Evolutionary conservation across 2,113 vertebrate genomes (phyloP).

Genomic region (Phaethon lepturus): DNA sequence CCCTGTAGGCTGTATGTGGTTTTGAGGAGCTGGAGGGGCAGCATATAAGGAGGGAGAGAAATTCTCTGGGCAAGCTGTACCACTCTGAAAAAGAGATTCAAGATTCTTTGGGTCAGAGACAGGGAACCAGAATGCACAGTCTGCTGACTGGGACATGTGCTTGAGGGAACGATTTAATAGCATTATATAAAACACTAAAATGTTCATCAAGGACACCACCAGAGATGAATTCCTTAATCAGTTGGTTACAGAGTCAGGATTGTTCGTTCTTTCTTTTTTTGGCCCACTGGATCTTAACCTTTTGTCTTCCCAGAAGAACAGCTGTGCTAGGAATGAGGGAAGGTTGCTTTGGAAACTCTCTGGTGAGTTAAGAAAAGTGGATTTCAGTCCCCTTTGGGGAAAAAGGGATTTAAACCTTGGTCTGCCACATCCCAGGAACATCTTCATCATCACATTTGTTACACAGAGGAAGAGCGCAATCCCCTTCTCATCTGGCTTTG

Average conservation of each 20-base stretch:
- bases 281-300: not conserved
- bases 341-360: not conserved
- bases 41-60: not conserved
- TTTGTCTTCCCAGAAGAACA: not conserved
- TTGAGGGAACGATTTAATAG: not conserved
- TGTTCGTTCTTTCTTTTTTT: not conserved
- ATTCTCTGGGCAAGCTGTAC: not conserved
- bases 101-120: not conserved
- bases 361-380: not conserved
- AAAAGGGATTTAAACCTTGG: not conserved
- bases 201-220: not conserved
- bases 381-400: not conserved
- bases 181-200: not conserved
- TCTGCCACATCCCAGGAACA: not conserved
- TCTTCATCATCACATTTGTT: not conserved
- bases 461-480: not conserved
- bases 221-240: not conserved
- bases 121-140: not conserved
- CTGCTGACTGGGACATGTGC: not conserved
- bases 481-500: not conserved
- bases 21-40: not conserved
- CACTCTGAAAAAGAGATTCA: not conserved
- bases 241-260: not conserved
- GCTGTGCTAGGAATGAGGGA: not conserved
- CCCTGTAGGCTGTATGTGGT: not conserved